Conservation (phyloP, 2,888 invertebrate genomes). For the Ichneumoninae sp. region DNA sequence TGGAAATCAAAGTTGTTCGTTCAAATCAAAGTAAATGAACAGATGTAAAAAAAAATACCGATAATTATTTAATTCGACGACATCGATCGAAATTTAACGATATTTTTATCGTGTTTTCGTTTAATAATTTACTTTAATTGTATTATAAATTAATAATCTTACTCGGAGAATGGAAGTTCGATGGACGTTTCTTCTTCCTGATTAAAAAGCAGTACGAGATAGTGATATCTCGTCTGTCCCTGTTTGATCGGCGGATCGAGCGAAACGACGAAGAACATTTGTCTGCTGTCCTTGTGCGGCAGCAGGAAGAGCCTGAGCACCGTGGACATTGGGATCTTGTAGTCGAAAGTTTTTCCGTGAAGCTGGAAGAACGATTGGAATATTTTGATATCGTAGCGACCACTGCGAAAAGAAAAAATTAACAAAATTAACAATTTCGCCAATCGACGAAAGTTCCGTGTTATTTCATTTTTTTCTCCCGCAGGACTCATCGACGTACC, state of each 20-base stretch:
- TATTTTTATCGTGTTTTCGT: background rate
- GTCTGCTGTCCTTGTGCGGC: constrained; percentile 98
- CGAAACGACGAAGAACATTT: constrained; percentile 98
- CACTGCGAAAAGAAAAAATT: constrained; percentile 88
- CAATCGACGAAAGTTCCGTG: constrained; percentile 19
- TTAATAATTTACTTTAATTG: background rate
- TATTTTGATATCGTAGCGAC: constrained; percentile 98
- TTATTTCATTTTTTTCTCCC: background rate
- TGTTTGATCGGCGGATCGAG: constrained; percentile 99
- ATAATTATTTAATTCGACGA: background rate
- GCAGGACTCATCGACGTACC: constrained; percentile 85
- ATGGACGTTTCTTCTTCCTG: constrained; percentile 97
- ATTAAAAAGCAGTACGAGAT: constrained; percentile 96
- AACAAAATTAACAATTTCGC: constrained; percentile 23
- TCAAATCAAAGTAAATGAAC: background rate
- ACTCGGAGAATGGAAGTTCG: constrained; percentile 96
- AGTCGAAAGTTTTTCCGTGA: constrained; percentile 99
- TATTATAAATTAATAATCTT: constrained; percentile 82
- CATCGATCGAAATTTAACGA: background rate
- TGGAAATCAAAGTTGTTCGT: constrained; percentile 81
- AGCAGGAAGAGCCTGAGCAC: constrained; percentile 96
- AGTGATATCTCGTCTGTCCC: constrained; percentile 99
- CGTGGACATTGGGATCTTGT: constrained; percentile 99
- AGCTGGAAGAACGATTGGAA: constrained; percentile 96
- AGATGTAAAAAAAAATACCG: constrained; percentile 28